Evolutionary conservation across 2,797 vertebrate species (phyloP), one percentile per base, ranked within the genome.

Genomic region (Anisognathus igniventris): DNA sequence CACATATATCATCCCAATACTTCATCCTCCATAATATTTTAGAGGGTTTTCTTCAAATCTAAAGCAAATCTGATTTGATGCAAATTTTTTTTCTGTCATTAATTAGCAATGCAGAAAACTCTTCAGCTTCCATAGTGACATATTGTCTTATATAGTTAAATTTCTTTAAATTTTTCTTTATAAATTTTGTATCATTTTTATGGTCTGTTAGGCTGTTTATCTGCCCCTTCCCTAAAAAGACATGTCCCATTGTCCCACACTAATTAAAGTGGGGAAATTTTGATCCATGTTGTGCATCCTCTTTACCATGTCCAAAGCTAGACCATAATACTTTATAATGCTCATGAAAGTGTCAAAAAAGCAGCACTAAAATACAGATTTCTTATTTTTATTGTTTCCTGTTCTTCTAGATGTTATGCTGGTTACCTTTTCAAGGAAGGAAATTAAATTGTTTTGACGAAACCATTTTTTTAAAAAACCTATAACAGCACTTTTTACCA

Each of bases 391-490:
- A 37, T 13, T 27, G 9, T 16, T 76, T 77, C 68, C 18, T 77
- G 2, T 42, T 90, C 16, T 70, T 54, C 48, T 64, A 77, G 18
- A 33, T 62, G n/a, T 40, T 44, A 30, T 11, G 4, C 3, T 67
- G 28, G 14, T 44, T 64, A 48, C 5, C 14, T 35, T 64, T 13
- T 35, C 51, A 71, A 58, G 44, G 25, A 64, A 27, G 14, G 6
- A 76, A 83, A 64, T 35, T 27, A 83, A 83, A 64, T 45, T 30
- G 2, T 18, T 64, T 39, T 39, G 10, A 35, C 1, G 12, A 12
- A 75, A 39, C 14, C 0, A 13, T 22, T 60, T 80, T 87, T 57
- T 28, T 27, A 0, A 2, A 17, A 79, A 68, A 7, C 1, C 6
- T 60, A 16, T 8, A 72, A 39, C 12, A 4, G 5, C 11, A 51